A percentile compares a stretch with the other conserved stretches of the same genome.
phyloP scores from a whole-genome alignment of 1,140 invertebrate genomes.

The Littorina saxatilis region DNA sequence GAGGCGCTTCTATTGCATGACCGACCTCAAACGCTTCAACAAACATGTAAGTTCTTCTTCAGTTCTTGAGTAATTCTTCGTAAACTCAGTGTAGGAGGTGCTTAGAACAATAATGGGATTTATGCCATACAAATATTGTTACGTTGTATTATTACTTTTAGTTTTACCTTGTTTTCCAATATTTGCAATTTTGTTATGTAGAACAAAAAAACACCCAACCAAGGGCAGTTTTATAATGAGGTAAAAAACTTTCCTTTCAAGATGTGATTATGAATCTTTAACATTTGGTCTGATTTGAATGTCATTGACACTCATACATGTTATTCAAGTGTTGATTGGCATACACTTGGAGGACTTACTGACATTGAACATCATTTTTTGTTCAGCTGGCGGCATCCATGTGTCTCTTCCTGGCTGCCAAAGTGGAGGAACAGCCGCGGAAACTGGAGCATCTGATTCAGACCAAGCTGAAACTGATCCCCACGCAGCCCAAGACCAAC shows the following conservation, averaged over 20 bases:
- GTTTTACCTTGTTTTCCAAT: not conserved
- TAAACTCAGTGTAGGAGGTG: no score
- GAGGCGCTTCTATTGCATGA: slow-evolving; percentile 98
- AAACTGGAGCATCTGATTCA: slow-evolving; percentile 96
- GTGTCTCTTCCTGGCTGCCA: slow-evolving; percentile 93
- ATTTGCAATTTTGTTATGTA: not conserved
- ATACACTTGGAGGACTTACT: no score
- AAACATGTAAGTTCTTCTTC: slow-evolving; percentile 82
- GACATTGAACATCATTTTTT: no score
- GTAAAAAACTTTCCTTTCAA: not conserved
- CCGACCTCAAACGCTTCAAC: slow-evolving; percentile 90
- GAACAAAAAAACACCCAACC: no score
- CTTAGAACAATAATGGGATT: no score
- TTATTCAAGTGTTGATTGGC: not conserved
- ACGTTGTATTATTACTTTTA: not conserved
- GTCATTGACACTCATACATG: not conserved
- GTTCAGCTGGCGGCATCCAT: slow-evolving; percentile 70
- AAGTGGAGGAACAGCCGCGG: slow-evolving; percentile 97
- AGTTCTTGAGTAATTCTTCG: no score
- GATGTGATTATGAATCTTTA: not conserved
- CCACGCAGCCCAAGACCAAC: slow-evolving; percentile 48
- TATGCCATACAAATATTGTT: no score
- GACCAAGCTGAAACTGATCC: slow-evolving; percentile 86
- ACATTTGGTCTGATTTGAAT: not conserved
- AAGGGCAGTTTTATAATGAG: not conserved